A percentile compares a stretch with the other conserved stretches of the same genome.
Evolutionary conservation across 2,113 vertebrate genomes (phyloP).

Genomic region (Perognathus longimembris): DNA sequence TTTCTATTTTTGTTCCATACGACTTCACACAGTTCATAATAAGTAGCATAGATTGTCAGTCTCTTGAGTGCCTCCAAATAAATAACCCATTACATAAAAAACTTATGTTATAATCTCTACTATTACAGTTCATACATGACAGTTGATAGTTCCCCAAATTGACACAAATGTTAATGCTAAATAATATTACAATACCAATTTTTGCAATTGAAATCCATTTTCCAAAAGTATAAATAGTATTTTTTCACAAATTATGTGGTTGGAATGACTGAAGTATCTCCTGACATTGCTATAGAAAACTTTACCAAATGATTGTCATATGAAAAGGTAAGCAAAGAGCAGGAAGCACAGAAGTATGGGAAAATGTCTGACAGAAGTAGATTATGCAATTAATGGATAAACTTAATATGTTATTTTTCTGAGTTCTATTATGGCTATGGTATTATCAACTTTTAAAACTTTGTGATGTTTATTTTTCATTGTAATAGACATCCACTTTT

Average conservation of each 20-base stretch:
- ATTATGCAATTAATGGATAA: neutral
- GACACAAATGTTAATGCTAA: neutral
- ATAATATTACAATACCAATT: neutral
- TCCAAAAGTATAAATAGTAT: neutral
- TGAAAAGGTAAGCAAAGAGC: neutral
- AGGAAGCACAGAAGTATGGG: neutral
- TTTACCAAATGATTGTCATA: neutral
- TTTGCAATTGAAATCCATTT: neutral
- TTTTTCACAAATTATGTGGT: neutral
- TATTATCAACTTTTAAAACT: neutral
- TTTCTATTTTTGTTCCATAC: too few species aligned
- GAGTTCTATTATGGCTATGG: neutral
- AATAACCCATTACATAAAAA: neutral
- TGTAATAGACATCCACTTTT: neutral
- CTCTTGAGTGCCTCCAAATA: neutral
- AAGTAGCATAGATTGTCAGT: neutral
- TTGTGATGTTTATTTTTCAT: neutral
- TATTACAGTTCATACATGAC: neutral
- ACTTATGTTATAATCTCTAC: neutral
- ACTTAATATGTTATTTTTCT: neutral
- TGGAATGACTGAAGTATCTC: neutral
- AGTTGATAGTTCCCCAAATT: neutral
- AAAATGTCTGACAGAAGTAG: neutral
- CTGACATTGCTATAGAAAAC: neutral
- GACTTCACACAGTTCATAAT: too few species aligned